A percentile compares a stretch with the other conserved stretches of the same genome.
Evolutionary conservation across 2,113 vertebrate genomes (phyloP).

Genomic region (Anser cygnoides): DNA sequence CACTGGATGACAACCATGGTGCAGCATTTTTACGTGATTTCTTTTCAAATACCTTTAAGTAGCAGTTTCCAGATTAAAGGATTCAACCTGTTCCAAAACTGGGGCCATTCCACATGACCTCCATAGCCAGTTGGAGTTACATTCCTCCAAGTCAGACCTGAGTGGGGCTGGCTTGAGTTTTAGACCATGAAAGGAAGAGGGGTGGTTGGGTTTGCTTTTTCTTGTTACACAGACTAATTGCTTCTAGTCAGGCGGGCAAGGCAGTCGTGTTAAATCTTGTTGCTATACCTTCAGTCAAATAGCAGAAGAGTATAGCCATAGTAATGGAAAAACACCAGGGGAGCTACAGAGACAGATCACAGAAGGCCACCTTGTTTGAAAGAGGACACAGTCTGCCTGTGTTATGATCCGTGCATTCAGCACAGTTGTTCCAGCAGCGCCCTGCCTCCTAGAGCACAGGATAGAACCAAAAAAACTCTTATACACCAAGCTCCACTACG

Average conservation of each 20-base stretch:
- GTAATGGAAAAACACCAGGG: neutral
- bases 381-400: neutral
- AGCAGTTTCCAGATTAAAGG: neutral
- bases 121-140: neutral
- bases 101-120: neutral
- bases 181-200: rapidly evolving
- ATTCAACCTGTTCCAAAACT: neutral
- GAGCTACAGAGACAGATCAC: neutral
- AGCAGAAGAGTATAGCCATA: neutral
- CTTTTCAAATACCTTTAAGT: neutral
- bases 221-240: neutral
- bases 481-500: neutral
- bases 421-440: neutral
- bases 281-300: neutral
- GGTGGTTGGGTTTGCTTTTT: neutral
- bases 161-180: neutral
- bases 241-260: neutral
- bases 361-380: neutral
- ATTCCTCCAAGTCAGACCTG: neutral
- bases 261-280: neutral
- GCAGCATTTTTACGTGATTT: neutral
- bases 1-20: neutral
- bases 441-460: neutral
- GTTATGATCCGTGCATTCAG: neutral
- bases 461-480: neutral